A percentile compares a stretch with the other conserved stretches of the same genome.
These are phyloP conservation scores for Paratilapia polleni DNA, from an alignment of 2,113 vertebrate genomes.

Conservation along the genomic window DNA sequence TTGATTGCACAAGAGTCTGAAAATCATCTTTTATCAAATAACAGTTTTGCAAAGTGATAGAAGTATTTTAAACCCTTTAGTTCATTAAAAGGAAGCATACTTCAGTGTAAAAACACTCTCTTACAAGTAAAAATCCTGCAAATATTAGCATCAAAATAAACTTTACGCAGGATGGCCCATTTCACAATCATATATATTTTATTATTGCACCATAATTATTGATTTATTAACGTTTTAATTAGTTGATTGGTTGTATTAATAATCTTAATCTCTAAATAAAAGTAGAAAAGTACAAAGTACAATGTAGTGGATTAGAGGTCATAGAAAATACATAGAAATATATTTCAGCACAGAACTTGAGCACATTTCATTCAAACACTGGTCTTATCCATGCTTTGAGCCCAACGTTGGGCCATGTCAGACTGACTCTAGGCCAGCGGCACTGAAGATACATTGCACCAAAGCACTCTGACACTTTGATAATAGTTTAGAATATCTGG, in stretches of 20 bases:
- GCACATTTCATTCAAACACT: neutral
- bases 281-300: neutral
- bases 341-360: neutral
- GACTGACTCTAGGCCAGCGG: neutral
- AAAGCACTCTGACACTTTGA: constrained; percentile 10
- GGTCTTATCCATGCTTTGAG: no score
- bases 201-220: no score
- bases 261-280: no score
- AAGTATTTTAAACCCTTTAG: neutral
- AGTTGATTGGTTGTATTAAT: no score
- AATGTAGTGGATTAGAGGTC: neutral
- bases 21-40: neutral
- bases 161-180: no score
- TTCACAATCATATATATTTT: no score
- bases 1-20: neutral
- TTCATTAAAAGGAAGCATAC: neutral
- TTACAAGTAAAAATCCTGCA: no score
- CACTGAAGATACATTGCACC: neutral
- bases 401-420: neutral
- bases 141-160: no score
- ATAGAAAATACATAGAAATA: neutral
- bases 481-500: constrained; percentile 37
- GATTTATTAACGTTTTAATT: no score
- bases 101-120: no score
- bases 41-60: neutral